Evolutionary conservation across 1,140 invertebrate species (phyloP).

Genomic region (Harpegnathos saltator): DNA sequence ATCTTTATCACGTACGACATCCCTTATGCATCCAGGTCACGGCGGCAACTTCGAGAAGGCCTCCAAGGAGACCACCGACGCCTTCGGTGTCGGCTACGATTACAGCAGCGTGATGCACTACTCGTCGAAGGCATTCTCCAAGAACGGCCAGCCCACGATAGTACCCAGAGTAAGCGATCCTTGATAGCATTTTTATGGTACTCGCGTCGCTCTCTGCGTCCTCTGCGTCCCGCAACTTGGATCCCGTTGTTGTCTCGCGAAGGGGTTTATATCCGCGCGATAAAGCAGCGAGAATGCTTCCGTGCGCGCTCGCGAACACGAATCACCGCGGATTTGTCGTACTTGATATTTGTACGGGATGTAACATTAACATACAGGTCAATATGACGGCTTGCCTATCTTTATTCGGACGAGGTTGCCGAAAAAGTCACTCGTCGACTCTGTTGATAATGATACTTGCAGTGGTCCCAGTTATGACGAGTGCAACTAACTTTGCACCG

Average conservation of each 20-base stretch:
- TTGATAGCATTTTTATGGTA: background rate
- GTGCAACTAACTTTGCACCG: too few species aligned
- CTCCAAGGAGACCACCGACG: slow-evolving; percentile 85
- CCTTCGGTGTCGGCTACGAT: slow-evolving; percentile 91
- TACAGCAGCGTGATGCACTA: slow-evolving; percentile 95
- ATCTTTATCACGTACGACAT: slow-evolving; percentile 26
- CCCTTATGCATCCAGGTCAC: slow-evolving; percentile 83
- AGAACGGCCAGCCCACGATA: slow-evolving; percentile 90
- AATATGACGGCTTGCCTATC: too few species aligned
- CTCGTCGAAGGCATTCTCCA: slow-evolving; percentile 91
- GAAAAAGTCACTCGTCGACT: too few species aligned
- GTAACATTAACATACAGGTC: too few species aligned
- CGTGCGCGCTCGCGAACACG: too few species aligned
- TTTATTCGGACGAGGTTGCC: too few species aligned
- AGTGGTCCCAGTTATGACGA: too few species aligned
- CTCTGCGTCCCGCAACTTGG: background rate
- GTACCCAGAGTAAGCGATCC: slow-evolving; percentile 87
- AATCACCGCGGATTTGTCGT: too few species aligned
- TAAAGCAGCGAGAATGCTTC: too few species aligned
- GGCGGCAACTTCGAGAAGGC: slow-evolving; percentile 91
- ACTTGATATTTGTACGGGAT: too few species aligned
- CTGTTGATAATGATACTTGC: too few species aligned
- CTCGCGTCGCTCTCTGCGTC: background rate
- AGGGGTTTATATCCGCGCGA: too few species aligned
- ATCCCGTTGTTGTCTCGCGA: background rate